Percentiles rank a stretch among this genome's conserved stretches.
Conservation (phyloP, 2,888 invertebrate genomes). For the Temnothorax unifasciatus region DNA sequence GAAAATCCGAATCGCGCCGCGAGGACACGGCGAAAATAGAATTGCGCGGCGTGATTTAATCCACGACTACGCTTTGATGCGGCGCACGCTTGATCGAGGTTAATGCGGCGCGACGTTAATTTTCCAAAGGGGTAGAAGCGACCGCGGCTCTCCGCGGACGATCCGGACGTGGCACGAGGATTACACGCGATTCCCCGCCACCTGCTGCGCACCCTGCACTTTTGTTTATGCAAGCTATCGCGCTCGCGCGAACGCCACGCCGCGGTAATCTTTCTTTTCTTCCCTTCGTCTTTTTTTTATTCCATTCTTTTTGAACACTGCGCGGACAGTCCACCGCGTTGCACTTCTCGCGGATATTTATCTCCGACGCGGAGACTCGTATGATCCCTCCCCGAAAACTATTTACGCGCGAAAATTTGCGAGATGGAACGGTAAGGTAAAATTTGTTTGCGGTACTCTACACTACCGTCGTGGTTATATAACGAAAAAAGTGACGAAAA, state of each 20-base stretch:
- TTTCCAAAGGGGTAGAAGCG: constrained; percentile 48
- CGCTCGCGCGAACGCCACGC: constrained; percentile 60
- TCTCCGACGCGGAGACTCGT: neutral
- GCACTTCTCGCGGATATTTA: neutral
- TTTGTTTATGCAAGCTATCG: constrained; percentile 80
- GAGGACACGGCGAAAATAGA: constrained; percentile 59
- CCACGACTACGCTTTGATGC: constrained; percentile 30
- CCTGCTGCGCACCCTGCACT: constrained; percentile 80
- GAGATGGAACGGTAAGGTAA: neutral
- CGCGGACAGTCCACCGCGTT: neutral
- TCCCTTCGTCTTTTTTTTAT: neutral
- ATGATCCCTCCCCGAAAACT: neutral
- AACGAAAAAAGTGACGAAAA: neutral
- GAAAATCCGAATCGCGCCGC: constrained; percentile 54
- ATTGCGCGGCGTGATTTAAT: constrained; percentile 52
- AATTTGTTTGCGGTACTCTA: neutral
- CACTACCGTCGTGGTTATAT: neutral
- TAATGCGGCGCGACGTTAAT: constrained; percentile 52
- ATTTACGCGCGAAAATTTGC: constrained; percentile 28
- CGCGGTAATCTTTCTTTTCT: constrained; percentile 17
- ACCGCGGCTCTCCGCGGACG: constrained; percentile 54
- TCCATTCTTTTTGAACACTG: neutral
- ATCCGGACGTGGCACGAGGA: constrained; percentile 69
- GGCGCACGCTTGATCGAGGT: constrained; percentile 42
- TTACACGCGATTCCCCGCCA: constrained; percentile 78